A percentile compares a stretch with the other conserved stretches of the same genome.
phyloP scores from a whole-genome alignment of 2,888 invertebrate species.

The Stenodera caucasica region DNA sequence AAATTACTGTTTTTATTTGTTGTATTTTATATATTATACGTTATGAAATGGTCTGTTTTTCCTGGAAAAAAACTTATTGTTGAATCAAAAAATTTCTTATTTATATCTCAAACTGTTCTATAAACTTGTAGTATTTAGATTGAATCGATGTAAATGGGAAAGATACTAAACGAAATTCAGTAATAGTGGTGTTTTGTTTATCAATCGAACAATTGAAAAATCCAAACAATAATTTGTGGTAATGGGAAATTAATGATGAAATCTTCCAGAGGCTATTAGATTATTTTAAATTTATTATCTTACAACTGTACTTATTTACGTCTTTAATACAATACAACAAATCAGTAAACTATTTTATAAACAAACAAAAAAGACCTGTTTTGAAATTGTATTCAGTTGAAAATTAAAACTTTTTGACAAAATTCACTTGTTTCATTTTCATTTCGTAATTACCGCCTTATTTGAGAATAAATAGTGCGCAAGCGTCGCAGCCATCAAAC shows the following conservation, averaged over 20 bases:
- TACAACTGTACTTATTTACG: neutral
- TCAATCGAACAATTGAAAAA: neutral
- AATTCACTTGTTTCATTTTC: neutral
- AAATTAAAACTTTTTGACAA: neutral
- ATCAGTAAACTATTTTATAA: neutral
- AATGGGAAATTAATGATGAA: constrained; percentile 1
- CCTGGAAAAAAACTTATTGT: constrained; percentile 25
- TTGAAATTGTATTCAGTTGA: constrained; percentile 4
- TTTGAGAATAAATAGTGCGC: constrained; percentile 20
- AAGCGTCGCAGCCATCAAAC: constrained; percentile 29
- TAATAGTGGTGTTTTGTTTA: neutral
- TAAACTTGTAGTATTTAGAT: neutral
- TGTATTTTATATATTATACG: constrained; percentile 34
- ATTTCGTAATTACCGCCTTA: constrained; percentile 17
- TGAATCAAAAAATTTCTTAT: constrained; percentile 27
- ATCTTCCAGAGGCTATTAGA: constrained; percentile 5
- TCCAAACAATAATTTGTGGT: neutral
- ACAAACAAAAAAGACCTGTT: neutral
- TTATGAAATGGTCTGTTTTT: constrained; percentile 32
- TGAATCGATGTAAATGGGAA: neutral
- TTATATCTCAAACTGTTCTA: constrained; percentile 26
- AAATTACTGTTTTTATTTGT: constrained; percentile 28
- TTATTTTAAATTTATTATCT: neutral
- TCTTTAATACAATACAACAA: neutral
- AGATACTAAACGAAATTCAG: neutral